phyloP scores from a whole-genome alignment of 2,113 vertebrate species.

The Gallinago jamesoni region DNA sequence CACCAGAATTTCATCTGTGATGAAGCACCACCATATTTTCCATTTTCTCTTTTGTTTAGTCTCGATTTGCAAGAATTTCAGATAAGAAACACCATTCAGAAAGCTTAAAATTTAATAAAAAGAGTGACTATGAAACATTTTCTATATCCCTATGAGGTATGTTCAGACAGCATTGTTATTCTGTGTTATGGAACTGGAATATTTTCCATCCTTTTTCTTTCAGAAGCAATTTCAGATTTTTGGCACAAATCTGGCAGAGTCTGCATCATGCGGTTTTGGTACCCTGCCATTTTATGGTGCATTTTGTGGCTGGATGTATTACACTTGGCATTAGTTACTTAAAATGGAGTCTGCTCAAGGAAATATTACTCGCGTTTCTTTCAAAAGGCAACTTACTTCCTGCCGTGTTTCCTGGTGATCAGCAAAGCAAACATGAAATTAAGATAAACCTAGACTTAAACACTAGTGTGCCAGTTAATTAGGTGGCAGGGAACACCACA shows the following conservation, averaged over 20 bases:
- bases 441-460: constrained; percentile 2
- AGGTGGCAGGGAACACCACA: neutral
- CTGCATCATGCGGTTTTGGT: neutral
- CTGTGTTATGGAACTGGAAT: neutral
- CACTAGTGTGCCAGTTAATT: neutral
- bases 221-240: neutral
- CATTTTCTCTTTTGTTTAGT: neutral
- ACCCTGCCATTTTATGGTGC: constrained; percentile 3
- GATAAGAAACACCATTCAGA: neutral
- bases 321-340: neutral
- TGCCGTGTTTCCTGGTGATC: constrained; percentile 8
- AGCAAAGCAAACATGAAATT: constrained; percentile 39
- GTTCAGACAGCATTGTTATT: neutral
- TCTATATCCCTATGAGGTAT: neutral
- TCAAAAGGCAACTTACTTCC: neutral
- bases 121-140: neutral
- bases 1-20: neutral
- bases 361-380: neutral
- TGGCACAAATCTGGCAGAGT: neutral
- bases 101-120: neutral
- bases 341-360: constrained; percentile 1
- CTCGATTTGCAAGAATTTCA: neutral
- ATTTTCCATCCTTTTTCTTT: constrained; percentile 22
- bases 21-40: neutral
- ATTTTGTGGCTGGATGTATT: neutral